These are phyloP conservation scores for Ectropis crepuscularia DNA, from an alignment of 2,888 invertebrate species.

Conservation along the genomic window DNA sequence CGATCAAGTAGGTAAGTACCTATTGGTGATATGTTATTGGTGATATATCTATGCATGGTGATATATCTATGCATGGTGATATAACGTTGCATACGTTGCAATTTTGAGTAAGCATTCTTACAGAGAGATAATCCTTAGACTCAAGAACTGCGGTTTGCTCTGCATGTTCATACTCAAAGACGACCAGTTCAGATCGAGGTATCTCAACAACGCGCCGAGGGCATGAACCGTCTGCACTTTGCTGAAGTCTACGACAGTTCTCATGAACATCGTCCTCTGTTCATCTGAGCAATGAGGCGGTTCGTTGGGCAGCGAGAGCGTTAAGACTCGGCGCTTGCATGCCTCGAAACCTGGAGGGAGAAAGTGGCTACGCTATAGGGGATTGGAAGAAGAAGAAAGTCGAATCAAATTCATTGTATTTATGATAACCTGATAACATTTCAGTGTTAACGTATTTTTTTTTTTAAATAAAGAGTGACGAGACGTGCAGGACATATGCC, in stretches of 20 bases:
- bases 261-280: conserved; percentile 84
- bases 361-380: too few species aligned
- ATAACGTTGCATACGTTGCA: too few species aligned
- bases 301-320: conserved; percentile 82
- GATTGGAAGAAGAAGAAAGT: too few species aligned
- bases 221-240: conserved; percentile 87
- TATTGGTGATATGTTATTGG: too few species aligned
- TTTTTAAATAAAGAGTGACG: too few species aligned
- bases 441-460: too few species aligned
- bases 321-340: conserved; percentile 82
- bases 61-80: too few species aligned
- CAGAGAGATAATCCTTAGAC: conserved; percentile 86
- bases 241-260: conserved; percentile 86
- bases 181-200: conserved; percentile 88
- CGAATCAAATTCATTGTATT: too few species aligned
- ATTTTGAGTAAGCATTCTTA: conserved; percentile 62
- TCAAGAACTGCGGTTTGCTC: conserved; percentile 78
- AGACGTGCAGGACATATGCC: too few species aligned
- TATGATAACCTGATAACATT: too few species aligned
- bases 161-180: conserved; percentile 77
- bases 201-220: conserved; percentile 89
- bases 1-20: too few species aligned
- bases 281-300: conserved; percentile 79
- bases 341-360: conserved; percentile 77
- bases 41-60: too few species aligned